Conservation (phyloP, 2,888 invertebrate genomes). For the Lottia gigantea region DNA sequence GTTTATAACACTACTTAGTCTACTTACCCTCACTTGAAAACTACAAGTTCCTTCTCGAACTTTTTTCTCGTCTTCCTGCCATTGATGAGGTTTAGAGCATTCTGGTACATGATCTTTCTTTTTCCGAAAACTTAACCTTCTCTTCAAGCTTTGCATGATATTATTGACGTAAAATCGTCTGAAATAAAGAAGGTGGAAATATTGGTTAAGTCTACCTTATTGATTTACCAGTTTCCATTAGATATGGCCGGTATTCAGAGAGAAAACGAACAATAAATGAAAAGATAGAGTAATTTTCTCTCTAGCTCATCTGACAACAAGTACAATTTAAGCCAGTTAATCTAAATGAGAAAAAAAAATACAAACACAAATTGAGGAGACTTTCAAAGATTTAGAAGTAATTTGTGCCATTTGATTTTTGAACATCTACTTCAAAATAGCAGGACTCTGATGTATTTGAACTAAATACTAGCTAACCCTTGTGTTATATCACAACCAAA, state of each 20-base stretch:
- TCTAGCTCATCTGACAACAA: too few relatives aligned
- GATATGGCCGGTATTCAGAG: background rate
- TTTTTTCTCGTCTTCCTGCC: conserved; percentile 97
- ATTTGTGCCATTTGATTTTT: too few relatives aligned
- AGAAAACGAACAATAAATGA: conserved; percentile 8
- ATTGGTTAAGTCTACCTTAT: background rate
- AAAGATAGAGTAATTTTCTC: too few relatives aligned
- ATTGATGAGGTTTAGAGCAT: conserved; percentile 95
- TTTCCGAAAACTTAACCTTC: conserved; percentile 76
- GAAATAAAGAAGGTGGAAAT: background rate
- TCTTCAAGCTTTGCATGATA: conserved; percentile 64
- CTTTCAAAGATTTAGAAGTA: too few relatives aligned
- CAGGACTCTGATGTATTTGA: too few relatives aligned
- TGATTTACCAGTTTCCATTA: too few relatives aligned
- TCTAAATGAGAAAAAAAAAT: too few relatives aligned
- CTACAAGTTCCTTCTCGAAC: conserved; percentile 96
- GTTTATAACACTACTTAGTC: background rate
- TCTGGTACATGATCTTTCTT: conserved; percentile 77
- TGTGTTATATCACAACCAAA: too few relatives aligned
- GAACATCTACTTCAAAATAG: too few relatives aligned
- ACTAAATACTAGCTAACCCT: too few relatives aligned
- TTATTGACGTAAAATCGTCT: conserved; percentile 16
- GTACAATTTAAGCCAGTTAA: too few relatives aligned
- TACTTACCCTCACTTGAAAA: conserved; percentile 90
- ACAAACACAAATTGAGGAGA: too few relatives aligned